These are phyloP conservation scores for Papilio demoleus DNA, from an alignment of 2,888 invertebrate species.

Conservation along the genomic window DNA sequence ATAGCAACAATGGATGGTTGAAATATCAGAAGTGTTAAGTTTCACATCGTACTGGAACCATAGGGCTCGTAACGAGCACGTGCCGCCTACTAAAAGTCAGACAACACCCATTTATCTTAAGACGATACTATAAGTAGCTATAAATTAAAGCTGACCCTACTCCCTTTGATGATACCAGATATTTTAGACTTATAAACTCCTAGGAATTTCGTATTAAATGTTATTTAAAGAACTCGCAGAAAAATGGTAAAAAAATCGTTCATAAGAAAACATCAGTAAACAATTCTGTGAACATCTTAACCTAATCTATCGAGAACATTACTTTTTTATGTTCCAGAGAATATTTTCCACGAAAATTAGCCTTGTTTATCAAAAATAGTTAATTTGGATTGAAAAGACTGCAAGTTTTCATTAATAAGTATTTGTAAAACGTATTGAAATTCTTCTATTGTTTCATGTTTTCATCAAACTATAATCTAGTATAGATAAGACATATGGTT, in stretches of 20 bases:
- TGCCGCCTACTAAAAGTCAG: constrained; percentile 66
- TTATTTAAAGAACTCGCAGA: background rate
- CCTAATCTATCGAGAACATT: background rate
- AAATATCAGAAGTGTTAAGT: constrained; percentile 2
- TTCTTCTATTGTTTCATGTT: too few species aligned
- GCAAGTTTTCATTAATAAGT: too few species aligned
- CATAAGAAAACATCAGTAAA: background rate
- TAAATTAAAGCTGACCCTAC: constrained; percentile 36
- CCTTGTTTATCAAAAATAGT: too few species aligned
- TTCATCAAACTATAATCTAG: too few species aligned
- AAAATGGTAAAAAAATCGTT: background rate
- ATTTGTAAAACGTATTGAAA: too few species aligned
- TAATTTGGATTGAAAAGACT: too few species aligned
- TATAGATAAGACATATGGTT: too few species aligned
- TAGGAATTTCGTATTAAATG: background rate
- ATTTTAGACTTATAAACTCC: constrained; percentile 7
- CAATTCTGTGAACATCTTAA: background rate
- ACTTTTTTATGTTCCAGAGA: background rate
- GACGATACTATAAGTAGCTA: constrained; percentile 52
- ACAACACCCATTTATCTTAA: constrained; percentile 75
- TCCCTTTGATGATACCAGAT: constrained; percentile 9
- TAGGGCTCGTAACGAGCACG: constrained; percentile 65
- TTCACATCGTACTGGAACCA: constrained; percentile 29
- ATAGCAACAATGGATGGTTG: background rate
- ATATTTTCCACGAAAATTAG: background rate